Conservation (phyloP, 2,797 vertebrate species). For the Acrossocheilus wenchowensis region DNA sequence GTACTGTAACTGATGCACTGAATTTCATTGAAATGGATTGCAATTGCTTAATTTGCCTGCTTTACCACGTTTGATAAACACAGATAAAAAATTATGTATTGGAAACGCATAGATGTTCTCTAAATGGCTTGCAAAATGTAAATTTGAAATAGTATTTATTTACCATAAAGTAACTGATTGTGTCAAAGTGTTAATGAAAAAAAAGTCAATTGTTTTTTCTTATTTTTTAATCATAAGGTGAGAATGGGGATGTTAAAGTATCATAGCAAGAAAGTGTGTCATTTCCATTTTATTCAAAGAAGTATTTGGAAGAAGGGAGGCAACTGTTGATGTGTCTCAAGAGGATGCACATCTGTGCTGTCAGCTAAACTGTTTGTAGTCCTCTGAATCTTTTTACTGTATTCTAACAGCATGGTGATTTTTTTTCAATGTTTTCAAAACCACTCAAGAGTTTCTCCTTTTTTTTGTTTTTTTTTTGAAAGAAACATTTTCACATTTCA, state of each 20-base stretch:
- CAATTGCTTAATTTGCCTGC: neutral
- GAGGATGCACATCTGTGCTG: neutral
- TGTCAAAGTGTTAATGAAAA: neutral
- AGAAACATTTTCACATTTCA: neutral
- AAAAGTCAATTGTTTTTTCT: too few species aligned
- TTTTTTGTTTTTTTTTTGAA: neutral
- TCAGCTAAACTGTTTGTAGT: neutral
- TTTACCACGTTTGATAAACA: neutral
- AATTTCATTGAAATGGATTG: neutral
- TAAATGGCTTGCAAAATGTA: neutral
- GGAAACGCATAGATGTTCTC: neutral
- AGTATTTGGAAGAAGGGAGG: neutral
- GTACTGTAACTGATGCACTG: neutral
- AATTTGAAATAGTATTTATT: too few species aligned
- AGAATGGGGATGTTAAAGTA: neutral
- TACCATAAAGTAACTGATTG: neutral
- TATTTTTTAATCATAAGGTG: too few species aligned
- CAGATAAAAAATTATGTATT: neutral
- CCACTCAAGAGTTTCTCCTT: neutral
- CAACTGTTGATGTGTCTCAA: constrained; percentile 8
- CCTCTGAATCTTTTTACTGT: neutral
- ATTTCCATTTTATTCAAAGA: neutral
- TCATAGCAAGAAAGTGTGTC: neutral
- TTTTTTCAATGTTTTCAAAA: neutral
- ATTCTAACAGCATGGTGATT: neutral